Evolutionary conservation across 2,113 vertebrate species (phyloP).

Genomic region (Ammodytes marinus): DNA sequence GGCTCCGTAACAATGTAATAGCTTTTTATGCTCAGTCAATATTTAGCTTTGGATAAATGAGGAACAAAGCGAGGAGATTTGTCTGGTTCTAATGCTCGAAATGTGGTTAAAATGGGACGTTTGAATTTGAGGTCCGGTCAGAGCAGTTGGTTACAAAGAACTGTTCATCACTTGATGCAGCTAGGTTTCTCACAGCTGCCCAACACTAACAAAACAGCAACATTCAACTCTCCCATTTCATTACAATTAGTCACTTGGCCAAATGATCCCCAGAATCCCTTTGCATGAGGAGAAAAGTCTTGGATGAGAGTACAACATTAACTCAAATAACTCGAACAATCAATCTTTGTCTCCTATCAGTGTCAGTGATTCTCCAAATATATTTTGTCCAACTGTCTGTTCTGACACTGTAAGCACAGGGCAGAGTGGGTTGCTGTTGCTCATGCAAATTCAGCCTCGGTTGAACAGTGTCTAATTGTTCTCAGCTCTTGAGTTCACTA

Average conservation of each 20-base stretch:
- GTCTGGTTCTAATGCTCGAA: background rate
- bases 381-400: slow-evolving; percentile 38
- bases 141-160: background rate
- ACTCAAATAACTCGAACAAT: slow-evolving; percentile 11
- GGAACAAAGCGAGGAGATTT: slow-evolving; percentile 2
- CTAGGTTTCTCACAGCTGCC: slow-evolving; percentile 11
- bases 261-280: background rate
- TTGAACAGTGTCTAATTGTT: slow-evolving; percentile 70
- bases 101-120: background rate
- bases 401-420: slow-evolving; percentile 2
- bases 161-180: slow-evolving; percentile 5
- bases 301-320: background rate
- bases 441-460: slow-evolving; percentile 58
- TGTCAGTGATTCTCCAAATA: background rate
- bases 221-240: slow-evolving; percentile 20
- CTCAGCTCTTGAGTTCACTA: slow-evolving; percentile 36
- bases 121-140: slow-evolving; percentile 19
- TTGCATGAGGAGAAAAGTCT: background rate
- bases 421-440: slow-evolving; percentile 6
- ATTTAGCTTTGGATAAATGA: slow-evolving; percentile 34
- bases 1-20: slow-evolving; percentile 29
- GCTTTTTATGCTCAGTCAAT: slow-evolving; percentile 25
- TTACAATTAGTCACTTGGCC: slow-evolving; percentile 9
- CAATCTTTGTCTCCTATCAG: background rate
- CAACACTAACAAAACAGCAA: slow-evolving; percentile 12